A percentile compares a stretch with the other conserved stretches of the same genome.
These are phyloP conservation scores for Gallinago stenura DNA, from an alignment of 2,797 vertebrate species.

Conservation along the genomic window DNA sequence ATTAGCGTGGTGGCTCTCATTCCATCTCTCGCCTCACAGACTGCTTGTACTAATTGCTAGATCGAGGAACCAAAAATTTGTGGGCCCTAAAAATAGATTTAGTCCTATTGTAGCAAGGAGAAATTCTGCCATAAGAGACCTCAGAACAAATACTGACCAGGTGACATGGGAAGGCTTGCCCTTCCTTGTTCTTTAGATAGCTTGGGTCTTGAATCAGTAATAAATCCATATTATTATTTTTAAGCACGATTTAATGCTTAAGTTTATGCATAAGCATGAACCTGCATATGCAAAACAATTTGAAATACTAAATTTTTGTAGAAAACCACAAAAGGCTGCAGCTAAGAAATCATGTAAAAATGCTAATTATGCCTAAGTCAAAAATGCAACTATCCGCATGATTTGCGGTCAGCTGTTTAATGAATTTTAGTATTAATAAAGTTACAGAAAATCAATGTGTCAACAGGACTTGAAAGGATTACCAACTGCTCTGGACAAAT, in stretches of 20 bases:
- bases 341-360: constrained; percentile 32
- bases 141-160: neutral
- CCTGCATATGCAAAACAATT: neutral
- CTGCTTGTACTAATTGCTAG: neutral
- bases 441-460: constrained; percentile 60
- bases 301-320: neutral
- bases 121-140: neutral
- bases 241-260: neutral
- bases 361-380: constrained; percentile 31
- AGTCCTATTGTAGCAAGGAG: neutral
- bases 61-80: neutral
- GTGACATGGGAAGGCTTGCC: neutral
- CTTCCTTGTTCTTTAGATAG: neutral
- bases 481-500: constrained; percentile 46
- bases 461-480: constrained; percentile 63
- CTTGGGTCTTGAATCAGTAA: neutral
- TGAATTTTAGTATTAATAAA: constrained; percentile 65
- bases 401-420: constrained; percentile 47
- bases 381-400: constrained; percentile 33
- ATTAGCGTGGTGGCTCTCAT: neutral
- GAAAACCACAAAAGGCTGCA: neutral
- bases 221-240: neutral
- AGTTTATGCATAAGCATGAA: neutral
- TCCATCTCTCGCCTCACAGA: neutral
- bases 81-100: neutral